Conservation (phyloP, 2,797 vertebrate genomes). For the Fundulus diaphanus region DNA sequence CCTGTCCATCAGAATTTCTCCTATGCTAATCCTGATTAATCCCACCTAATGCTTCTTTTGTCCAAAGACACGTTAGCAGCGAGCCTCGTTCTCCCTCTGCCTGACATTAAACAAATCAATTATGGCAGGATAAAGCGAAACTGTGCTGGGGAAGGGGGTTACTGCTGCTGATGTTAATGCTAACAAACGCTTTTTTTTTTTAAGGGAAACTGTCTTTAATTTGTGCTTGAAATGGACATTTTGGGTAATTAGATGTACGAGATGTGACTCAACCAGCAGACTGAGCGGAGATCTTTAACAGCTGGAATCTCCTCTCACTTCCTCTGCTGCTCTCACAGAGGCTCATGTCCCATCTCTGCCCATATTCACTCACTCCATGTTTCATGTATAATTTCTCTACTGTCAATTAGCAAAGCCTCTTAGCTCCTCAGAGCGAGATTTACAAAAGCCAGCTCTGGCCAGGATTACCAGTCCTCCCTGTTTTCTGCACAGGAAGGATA, state of each 20-base stretch:
- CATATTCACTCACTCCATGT: constrained; percentile 13
- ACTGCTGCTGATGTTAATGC: constrained; percentile 4
- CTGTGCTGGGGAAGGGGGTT: neutral
- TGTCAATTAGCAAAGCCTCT: constrained; percentile 44
- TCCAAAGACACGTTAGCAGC: constrained; percentile 36
- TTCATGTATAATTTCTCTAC: constrained; percentile 36
- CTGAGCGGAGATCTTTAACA: neutral
- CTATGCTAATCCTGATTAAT: constrained; percentile 66
- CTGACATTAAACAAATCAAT: constrained; percentile 67
- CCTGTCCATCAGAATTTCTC: constrained; percentile 61
- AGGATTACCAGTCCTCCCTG: constrained; percentile 9
- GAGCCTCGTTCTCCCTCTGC: constrained; percentile 26
- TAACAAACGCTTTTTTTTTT: neutral
- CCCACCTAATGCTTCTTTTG: constrained; percentile 65
- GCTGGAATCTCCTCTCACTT: neutral
- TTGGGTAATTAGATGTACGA: neutral
- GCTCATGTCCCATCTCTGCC: neutral
- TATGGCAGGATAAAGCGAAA: constrained; percentile 31
- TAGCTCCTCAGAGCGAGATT: constrained; percentile 32
- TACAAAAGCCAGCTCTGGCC: constrained; percentile 15
- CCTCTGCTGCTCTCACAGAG: constrained; percentile 13
- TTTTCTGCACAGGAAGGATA: constrained; percentile 8
- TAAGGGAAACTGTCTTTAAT: constrained; percentile 26
- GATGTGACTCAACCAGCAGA: constrained; percentile 1
- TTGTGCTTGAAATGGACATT: constrained; percentile 10